Conservation (phyloP, 1,140 invertebrate species). For the Drosophila sturtevanti region DNA sequence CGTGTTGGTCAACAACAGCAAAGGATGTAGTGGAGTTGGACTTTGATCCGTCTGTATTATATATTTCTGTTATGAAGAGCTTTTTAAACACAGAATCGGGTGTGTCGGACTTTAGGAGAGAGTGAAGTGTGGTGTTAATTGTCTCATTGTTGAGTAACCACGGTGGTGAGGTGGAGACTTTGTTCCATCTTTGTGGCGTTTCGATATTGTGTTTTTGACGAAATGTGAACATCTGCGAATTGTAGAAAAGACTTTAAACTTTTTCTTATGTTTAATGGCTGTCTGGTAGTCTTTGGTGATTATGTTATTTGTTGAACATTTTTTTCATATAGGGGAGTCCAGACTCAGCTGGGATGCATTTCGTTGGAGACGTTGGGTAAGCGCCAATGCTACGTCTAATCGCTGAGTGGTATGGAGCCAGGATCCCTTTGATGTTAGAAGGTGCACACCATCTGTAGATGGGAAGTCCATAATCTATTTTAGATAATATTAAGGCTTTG, state of each 20-base stretch:
- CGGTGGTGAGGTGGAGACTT: background rate
- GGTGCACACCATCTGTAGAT: conserved; percentile 24
- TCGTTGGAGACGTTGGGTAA: conserved; percentile 16
- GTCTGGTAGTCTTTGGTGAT: background rate
- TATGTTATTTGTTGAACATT: background rate
- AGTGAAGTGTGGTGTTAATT: no score
- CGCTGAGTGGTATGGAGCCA: conserved; percentile 16
- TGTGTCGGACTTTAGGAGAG: no score
- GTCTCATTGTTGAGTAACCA: background rate
- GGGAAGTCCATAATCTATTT: conserved; percentile 11
- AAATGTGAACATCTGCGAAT: background rate
- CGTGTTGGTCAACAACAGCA: no score
- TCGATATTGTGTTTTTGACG: background rate
- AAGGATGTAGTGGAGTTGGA: no score
- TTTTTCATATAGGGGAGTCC: conserved; percentile 9
- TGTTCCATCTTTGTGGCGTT: background rate
- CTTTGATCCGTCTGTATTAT: no score
- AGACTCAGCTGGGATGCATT: conserved; percentile 17
- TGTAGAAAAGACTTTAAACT: background rate
- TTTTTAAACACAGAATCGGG: no score
- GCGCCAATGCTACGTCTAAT: conserved; percentile 13
- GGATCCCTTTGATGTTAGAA: background rate
- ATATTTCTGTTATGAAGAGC: no score
- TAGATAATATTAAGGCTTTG: conserved; percentile 17
- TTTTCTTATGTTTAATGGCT: background rate